These are phyloP conservation scores for Stigmatopora nigra DNA, from an alignment of 2,113 vertebrate genomes.

Conservation along the genomic window DNA sequence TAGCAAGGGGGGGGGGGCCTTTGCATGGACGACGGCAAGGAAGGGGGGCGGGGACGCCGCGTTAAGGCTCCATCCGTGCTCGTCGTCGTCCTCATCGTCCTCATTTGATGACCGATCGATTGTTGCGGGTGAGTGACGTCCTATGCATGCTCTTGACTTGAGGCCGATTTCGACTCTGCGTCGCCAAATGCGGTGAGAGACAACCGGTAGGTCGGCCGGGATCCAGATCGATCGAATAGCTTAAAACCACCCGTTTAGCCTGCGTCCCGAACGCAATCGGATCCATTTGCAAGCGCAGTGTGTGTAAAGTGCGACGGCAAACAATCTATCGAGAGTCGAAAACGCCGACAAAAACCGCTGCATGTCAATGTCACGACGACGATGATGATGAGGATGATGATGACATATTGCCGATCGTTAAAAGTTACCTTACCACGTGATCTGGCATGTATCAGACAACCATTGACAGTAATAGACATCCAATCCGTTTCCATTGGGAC, in stretches of 20 bases:
- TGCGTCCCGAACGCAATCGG: background rate
- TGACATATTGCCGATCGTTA: no score
- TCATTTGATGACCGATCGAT: background rate
- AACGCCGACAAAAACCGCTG: background rate
- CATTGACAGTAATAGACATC: no score
- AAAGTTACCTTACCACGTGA: no score
- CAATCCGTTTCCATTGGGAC: no score
- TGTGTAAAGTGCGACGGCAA: constrained; percentile 32
- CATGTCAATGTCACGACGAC: background rate
- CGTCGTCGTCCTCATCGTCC: background rate
- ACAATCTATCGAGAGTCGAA: constrained; percentile 8
- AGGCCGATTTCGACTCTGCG: constrained; percentile 1
- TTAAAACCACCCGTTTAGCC: background rate
- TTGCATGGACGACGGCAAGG: background rate
- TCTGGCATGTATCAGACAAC: no score
- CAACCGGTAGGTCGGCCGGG: constrained; percentile 19
- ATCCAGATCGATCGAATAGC: constrained; percentile 33
- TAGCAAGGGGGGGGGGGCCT: background rate
- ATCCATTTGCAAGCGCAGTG: constrained; percentile 13
- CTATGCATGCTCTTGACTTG: background rate
- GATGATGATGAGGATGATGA: no score
- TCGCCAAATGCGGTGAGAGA: constrained; percentile 17
- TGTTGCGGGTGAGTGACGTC: constrained; percentile 1
- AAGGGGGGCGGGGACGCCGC: background rate
- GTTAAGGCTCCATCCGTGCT: background rate